Conservation (phyloP, 30 jellyfish, hydroid and myxozoan species). For the Aurelia sp. region DNA sequence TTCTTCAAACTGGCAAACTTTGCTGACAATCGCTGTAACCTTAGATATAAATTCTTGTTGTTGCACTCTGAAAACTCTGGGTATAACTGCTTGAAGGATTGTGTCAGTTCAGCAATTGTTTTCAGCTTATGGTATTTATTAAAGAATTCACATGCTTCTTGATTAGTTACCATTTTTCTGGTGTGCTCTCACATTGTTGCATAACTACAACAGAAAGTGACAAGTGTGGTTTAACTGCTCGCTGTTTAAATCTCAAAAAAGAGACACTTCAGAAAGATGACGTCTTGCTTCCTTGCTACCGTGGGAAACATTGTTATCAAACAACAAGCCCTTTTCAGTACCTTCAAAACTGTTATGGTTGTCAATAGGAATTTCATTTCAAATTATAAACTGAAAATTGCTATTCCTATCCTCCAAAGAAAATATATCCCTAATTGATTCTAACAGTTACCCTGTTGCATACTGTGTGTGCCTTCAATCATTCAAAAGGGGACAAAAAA, state of each 20-base stretch:
- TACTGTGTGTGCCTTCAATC: too few relatives aligned
- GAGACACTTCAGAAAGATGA: background rate
- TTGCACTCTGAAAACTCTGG: conserved; percentile 6
- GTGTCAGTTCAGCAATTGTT: conserved; percentile 2
- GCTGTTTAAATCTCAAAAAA: conserved; percentile 4
- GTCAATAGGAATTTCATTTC: too few relatives aligned
- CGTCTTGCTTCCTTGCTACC: background rate
- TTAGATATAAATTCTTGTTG: background rate
- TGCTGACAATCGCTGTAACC: conserved; percentile 13
- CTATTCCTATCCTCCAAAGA: too few relatives aligned
- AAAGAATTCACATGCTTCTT: background rate
- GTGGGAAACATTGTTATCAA: too few relatives aligned
- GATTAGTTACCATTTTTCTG: background rate
- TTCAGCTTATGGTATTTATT: too few relatives aligned
- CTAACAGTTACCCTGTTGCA: too few relatives aligned
- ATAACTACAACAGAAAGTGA: background rate
- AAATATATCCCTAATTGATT: too few relatives aligned
- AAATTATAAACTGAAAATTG: too few relatives aligned
- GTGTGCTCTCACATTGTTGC: background rate
- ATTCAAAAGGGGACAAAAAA: too few relatives aligned
- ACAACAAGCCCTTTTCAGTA: conserved; percentile 11
- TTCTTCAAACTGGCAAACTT: background rate
- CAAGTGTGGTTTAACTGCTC: conserved; percentile 5
- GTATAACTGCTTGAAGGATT: conserved; percentile 21
- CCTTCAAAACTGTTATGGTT: too few relatives aligned